Base-by-base conservation (phyloP, 2,888 invertebrate genomes). In the Phragmatobia fuliginosa region DNA sequence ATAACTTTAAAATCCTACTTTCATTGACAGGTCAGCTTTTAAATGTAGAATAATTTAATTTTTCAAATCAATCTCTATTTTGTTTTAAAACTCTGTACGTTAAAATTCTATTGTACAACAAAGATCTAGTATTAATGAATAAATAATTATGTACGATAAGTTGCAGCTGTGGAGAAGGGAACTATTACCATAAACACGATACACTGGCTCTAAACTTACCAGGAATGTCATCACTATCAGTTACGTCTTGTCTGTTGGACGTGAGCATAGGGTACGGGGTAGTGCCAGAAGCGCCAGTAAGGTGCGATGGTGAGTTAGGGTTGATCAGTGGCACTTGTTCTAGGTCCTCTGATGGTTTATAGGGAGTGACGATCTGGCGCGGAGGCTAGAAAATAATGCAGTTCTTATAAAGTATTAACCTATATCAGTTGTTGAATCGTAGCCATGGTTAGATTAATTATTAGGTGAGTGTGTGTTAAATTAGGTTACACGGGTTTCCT, bases 291-390 rank as follows among this genome's bases (percentile, higher is more conserved):
- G 91, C 90, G 0, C 88, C 91, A 0, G 90, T 87, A 0, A 93
- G 87, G 63, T 95, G 95, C 0, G 95, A 95, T 7, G 95, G 95
- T 1, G 95, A 95, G 75, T 94, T 94, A 0, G 96, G 96, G 78
- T 96, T 94, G 72, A 97, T 92, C 18, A 97, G 89, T 0, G 97
- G 97, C 49, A 96, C 96, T 82, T 96, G 96, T 83, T 97, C 97
- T 79, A 97, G 90, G 84, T 98, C 98, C 85, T 98, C 98, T 28
- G 98, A 98, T 0, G 98, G 98, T 85, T 98, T 97, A 91, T 98
- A 98, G 2, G 98, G 98, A 14, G 98, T 97, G 49, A 98, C 98
- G 32, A 98, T 96, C 93, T 99, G 98, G 41, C 98, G 96, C 41
- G 99, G 99, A 72, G 98, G 96, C 91, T 97, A 97, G 25, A 64